Conservation (phyloP, 1,140 invertebrate genomes). For the Leptopilina boulardi region DNA sequence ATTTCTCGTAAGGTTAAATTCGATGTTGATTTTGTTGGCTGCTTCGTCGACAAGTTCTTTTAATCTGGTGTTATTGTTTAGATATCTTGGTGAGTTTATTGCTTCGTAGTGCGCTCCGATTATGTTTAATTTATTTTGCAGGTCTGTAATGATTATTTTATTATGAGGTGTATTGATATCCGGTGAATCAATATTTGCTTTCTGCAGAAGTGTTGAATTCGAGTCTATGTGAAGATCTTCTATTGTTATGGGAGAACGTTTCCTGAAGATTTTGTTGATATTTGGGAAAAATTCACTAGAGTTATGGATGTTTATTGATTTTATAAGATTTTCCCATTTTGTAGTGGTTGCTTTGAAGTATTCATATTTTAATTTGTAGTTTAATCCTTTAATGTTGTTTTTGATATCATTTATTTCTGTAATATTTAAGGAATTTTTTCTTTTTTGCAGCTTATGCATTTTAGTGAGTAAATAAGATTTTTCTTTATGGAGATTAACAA, state of each 20-base stretch:
- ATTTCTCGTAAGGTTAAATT: neutral
- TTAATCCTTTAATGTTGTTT: slow-evolving; percentile 32
- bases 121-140: slow-evolving; percentile 37
- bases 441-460: slow-evolving; percentile 37
- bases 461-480: slow-evolving; percentile 7
- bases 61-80: neutral
- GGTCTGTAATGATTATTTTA: slow-evolving; percentile 32
- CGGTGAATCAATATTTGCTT: neutral
- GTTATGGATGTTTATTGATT: neutral
- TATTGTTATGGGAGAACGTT: neutral
- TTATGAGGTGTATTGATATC: neutral
- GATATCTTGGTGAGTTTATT: neutral
- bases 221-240: slow-evolving; percentile 24
- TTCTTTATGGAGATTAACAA: slow-evolving; percentile 37
- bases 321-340: neutral
- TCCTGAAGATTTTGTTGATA: neutral
- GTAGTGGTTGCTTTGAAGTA: neutral
- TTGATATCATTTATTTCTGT: neutral
- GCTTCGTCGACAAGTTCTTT: neutral
- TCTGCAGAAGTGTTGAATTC: neutral
- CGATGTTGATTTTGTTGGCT: neutral
- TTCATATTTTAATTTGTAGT: neutral
- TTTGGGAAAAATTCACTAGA: neutral
- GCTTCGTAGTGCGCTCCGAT: slow-evolving; percentile 31
- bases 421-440: neutral